Conservation (phyloP, 2,797 vertebrate genomes). For the Brachyalestes nurse region DNA sequence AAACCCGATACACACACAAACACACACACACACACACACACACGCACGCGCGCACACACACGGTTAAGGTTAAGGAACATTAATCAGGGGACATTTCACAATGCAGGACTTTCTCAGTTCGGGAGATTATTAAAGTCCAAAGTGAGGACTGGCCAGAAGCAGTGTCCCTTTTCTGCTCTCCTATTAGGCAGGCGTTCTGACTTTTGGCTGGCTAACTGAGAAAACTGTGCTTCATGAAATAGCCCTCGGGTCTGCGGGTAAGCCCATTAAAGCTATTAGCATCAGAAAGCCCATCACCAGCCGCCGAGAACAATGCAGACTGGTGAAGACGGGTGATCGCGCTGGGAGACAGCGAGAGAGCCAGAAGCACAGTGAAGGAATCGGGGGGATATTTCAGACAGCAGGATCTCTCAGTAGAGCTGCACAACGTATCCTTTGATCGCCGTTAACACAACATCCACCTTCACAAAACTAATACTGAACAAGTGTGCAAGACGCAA, state of each 20-base stretch:
- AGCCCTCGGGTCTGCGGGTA: slow-evolving; percentile 39
- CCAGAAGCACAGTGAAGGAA: slow-evolving; percentile 67
- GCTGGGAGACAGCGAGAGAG: slow-evolving; percentile 33
- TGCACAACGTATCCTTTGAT: not conserved
- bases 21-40: not conserved
- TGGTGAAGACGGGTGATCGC: slow-evolving; percentile 2
- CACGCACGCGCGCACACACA: slow-evolving; percentile 41
- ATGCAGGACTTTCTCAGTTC: not conserved
- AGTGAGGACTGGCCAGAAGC: not conserved
- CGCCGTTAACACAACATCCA: not conserved
- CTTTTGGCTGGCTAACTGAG: not conserved
- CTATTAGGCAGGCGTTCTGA: not conserved
- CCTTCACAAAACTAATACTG: not conserved
- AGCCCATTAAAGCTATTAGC: slow-evolving; percentile 78
- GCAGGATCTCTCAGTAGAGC: not conserved
- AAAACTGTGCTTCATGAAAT: not conserved
- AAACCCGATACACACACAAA: not conserved
- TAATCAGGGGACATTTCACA: not conserved
- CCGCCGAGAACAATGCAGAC: slow-evolving; percentile 46
- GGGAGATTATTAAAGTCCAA: not conserved
- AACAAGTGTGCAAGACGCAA: not conserved
- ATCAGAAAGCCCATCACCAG: slow-evolving; percentile 67
- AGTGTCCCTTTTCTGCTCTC: not conserved
- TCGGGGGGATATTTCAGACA: not conserved
- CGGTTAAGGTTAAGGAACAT: slow-evolving; percentile 32